These are phyloP conservation scores for Scaptomyza cyrtandrae DNA, from an alignment of 2,888 invertebrate species.

Conservation along the genomic window DNA sequence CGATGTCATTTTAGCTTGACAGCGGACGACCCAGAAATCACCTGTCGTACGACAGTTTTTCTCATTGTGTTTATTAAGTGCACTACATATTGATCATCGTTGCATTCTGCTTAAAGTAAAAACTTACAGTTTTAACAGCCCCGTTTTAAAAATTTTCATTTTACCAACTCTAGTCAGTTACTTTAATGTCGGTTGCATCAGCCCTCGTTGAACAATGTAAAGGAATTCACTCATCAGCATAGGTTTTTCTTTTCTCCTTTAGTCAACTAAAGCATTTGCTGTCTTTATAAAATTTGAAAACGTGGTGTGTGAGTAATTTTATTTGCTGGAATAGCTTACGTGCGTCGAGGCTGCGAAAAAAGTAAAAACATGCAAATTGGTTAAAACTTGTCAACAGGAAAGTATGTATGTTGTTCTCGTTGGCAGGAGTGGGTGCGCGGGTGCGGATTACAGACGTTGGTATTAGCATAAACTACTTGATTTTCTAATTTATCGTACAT, in stretches of 20 bases:
- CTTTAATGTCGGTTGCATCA: not conserved
- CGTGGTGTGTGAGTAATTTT: conserved; percentile 74
- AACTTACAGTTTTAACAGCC: not conserved
- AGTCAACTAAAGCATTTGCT: not conserved
- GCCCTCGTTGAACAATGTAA: not conserved
- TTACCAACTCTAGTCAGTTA: not conserved
- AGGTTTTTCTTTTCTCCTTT: not conserved
- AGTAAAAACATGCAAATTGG: conserved; percentile 61
- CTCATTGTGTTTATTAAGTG: conserved; percentile 55
- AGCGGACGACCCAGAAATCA: conserved; percentile 10
- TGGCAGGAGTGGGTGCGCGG: conserved; percentile 18
- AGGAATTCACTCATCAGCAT: not conserved
- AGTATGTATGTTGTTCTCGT: conserved; percentile 41
- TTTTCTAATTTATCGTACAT: conserved; percentile 78
- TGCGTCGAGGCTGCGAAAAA: conserved; percentile 38
- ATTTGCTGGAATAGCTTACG: conserved; percentile 62
- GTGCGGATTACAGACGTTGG: conserved; percentile 46
- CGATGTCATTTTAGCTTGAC: conserved; percentile 28
- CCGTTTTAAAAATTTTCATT: not conserved
- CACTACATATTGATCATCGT: conserved; percentile 44
- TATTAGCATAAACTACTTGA: conserved; percentile 77
- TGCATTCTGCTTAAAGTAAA: conserved; percentile 11
- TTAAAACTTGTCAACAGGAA: conserved; percentile 67
- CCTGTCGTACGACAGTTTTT: conserved; percentile 59
- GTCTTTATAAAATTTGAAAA: conserved; percentile 62